Base-by-base conservation (phyloP, 2,113 vertebrate species). In the Sinocyclocheilus maitianheensis region DNA sequence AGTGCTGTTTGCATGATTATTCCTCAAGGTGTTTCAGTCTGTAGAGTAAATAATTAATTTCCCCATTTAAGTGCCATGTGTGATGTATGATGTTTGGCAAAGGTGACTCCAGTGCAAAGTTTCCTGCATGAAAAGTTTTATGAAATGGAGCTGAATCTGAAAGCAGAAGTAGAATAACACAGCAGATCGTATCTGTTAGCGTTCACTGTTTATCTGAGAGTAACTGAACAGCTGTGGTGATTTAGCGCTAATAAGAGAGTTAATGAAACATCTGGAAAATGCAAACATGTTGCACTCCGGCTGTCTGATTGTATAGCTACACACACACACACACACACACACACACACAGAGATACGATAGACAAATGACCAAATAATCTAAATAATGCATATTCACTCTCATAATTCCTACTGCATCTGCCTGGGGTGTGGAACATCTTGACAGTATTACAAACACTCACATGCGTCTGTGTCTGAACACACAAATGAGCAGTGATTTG, bases 261-360 rank as follows among this genome's bases (percentile, higher is more conserved):
- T 85, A 55, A 85, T 72, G 34, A 80, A 85, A 85, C 76, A 85
- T 69, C 84, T 85, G 84, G 84, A 80, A 67, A 34, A 53, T 69
- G 63, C 48, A 83, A 83, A 83, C 81, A 83, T 24, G 80, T 69
- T 81, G 58, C 80, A 34, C 46, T 34, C 80, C 40, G 8, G 80
- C 63, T 69, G 63, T 51, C 14, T 55, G 46, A 55, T 74, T 51
- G 18, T 74, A 26, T 30, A 24, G 22, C 81, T 67, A 62, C 26
- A 80, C 77, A 62, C 55, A 76, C 37, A 40, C 18, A 62, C 55
- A 76, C 18, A 40, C 3, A 77, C 18, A 20, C 13, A 34, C 55
- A 76, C 18, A 40, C 18, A 11, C 3, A 77, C 18, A 20, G 6
- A 34, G 43, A 46, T 48, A 12, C 46, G 46, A 30, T 8, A 30